Evolutionary conservation across 2,888 invertebrate genomes (phyloP), one percentile per base, ranked within the genome.

Genomic region (Tanytarsus gracilentus): DNA sequence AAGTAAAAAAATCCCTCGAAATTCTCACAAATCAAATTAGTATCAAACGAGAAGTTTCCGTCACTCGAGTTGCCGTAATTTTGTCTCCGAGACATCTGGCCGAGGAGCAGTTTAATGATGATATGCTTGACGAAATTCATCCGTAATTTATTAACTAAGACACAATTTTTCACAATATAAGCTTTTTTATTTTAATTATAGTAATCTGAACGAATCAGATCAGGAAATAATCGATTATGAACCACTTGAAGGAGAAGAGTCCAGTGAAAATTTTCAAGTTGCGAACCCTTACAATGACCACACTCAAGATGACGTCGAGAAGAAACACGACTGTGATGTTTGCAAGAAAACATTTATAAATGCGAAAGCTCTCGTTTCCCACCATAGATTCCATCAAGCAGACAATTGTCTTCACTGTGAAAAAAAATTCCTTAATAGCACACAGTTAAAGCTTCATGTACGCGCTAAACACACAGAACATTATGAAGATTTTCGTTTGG

Each of bases 171-270:
- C 9, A 4, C 8, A 2, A 18, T 18, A 16, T 9, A 7, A n/a
- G 14, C 8, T 8, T 1, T 1, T 7, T 6, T 40, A n/a, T 5
- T 40, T 40, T 44, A 23, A 44, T 2, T 11, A 5, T 44, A 21
- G 21, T 14, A 1, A 2, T 16, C 14, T 49, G 25, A 25, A n/a
- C 14, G 49, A 49, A 9, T 18, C 49, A 14, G 49, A 27, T 26
- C 26, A 49, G 25, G 49, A 49, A 26, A 27, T 26, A 49, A 25
- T 27, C 6, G 27, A 49, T 49, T 49, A 49, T 26, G 49, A 49
- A 14, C 26, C 49, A 14, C 26, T 26, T 49, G 14, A 40, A 9
- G 40, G 3, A 40, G 40, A 40, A 40, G 16, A n/a, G 7, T 3
- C 14, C 7, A n/a, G 2, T 40, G 14, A 3, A 16, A 2, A 40